Base-by-base conservation (phyloP, 2,888 invertebrate genomes). In the Panzeria rudis region DNA sequence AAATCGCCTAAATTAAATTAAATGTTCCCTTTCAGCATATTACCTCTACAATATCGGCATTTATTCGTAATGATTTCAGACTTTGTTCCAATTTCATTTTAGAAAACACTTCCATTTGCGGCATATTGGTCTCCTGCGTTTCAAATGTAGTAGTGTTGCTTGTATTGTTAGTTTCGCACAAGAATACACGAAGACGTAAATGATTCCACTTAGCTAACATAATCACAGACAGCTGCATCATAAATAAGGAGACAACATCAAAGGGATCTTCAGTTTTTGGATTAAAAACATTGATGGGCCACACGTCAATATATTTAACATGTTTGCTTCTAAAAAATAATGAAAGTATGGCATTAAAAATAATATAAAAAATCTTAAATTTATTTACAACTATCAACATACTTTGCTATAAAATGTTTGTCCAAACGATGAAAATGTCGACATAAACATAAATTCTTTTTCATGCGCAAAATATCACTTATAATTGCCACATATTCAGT, bases 181-280 rank as follows among this genome's bases (percentile, higher is more conserved):
- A 94, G 91, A 97, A 97, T 64, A 98, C 96, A 41, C 99, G 94
- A 78, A 99, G 94, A n/a, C 95, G 94, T 88, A 97, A 93, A 87
- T 95, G 95, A 89, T 97, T 97, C 98, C 98, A 98, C 86, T 96
- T 95, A 13, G 96, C 95, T 25, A 97, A 96, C 95, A 98, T 98
- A 72, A 99, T 98, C 88, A 99, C 99, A 0, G 99, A 98, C 86
- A 99, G 93, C 90, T 99, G 99, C 92, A 99, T 95, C 94, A 99
- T 97, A 93, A 99, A 99, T 86, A 99, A 93, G 13, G 98, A 96
- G 3, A 97, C 97, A 86, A 97, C 97, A 87, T 98, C 97, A 93
- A 98, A 98, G 73, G 95, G 95, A 93, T 95, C 97, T 90, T 94
- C 96, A 91, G 95, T 95, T 83, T 93, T 95, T 85, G 96, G 97